These are phyloP conservation scores for Myotis findleyi DNA, from an alignment of 2,797 vertebrate genomes.

Conservation along the genomic window DNA sequence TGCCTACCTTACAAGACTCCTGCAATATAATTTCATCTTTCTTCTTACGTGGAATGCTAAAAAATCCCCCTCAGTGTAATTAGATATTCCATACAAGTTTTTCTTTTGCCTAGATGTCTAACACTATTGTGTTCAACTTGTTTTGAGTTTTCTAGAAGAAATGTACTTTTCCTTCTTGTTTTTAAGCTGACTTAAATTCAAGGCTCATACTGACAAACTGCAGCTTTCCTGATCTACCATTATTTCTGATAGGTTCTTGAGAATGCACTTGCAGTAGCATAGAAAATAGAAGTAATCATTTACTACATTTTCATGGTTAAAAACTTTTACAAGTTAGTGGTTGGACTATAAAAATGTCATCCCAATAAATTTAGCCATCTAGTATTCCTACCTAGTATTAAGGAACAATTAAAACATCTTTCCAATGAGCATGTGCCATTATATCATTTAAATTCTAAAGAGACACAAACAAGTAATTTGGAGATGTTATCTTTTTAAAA, in stretches of 20 bases:
- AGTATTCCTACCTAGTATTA: not conserved
- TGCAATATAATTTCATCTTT: not conserved
- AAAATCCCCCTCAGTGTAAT: not conserved
- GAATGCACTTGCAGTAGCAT: not conserved
- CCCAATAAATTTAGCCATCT: not conserved
- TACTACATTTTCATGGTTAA: not conserved
- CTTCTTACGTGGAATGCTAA: not conserved
- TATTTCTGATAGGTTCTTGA: not conserved
- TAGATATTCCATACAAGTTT: not conserved
- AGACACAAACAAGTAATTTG: not conserved
- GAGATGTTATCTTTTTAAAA: not conserved
- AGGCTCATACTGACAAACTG: not conserved
- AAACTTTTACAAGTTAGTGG: not conserved
- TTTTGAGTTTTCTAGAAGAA: conserved; percentile 15
- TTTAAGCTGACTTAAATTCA: conserved; percentile 2
- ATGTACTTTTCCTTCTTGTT: not conserved
- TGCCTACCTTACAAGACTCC: not conserved
- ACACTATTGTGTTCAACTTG: not conserved
- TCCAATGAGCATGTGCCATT: not conserved
- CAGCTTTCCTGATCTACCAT: not conserved
- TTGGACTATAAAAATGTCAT: not conserved
- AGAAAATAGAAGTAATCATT: not conserved
- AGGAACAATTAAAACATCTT: conserved; percentile 6
- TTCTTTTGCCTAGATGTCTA: conserved; percentile 9
- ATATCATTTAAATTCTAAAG: not conserved